Percentiles rank a stretch among this genome's conserved stretches.
These are phyloP conservation scores for Xerus inauris DNA, from an alignment of 2,113 vertebrate species.

Conservation along the genomic window DNA sequence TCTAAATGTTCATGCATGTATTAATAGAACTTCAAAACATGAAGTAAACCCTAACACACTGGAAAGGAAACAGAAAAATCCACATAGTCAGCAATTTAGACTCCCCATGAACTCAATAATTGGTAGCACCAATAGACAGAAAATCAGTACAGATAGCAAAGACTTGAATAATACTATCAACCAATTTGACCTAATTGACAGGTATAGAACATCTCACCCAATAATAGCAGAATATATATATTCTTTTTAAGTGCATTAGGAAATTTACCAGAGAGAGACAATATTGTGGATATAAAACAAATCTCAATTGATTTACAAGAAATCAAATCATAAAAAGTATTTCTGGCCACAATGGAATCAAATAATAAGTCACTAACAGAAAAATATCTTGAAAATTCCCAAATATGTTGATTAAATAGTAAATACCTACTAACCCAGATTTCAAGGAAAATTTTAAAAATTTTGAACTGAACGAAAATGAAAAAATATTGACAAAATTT, in stretches of 20 bases:
- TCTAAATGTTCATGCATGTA: neutral
- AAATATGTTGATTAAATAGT: slow-evolving; percentile 3
- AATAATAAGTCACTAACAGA: neutral
- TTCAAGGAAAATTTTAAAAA: neutral
- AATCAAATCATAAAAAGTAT: neutral
- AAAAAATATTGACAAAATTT: neutral
- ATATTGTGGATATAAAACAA: neutral
- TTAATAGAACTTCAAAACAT: neutral
- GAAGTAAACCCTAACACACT: neutral
- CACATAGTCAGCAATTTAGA: neutral
- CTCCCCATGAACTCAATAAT: neutral
- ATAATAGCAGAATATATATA: neutral
- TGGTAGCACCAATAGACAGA: neutral
- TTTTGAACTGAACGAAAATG: neutral
- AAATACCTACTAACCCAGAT: neutral
- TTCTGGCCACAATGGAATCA: neutral
- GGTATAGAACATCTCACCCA: neutral
- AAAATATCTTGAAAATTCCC: neutral
- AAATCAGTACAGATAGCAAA: neutral
- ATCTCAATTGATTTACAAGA: neutral
- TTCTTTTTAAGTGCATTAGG: neutral
- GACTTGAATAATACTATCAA: neutral
- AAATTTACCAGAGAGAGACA: neutral
- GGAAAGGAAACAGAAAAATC: neutral
- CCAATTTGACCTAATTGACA: neutral